Conservation (phyloP, 2,113 vertebrate species). For the Meleagris gallopavo region DNA sequence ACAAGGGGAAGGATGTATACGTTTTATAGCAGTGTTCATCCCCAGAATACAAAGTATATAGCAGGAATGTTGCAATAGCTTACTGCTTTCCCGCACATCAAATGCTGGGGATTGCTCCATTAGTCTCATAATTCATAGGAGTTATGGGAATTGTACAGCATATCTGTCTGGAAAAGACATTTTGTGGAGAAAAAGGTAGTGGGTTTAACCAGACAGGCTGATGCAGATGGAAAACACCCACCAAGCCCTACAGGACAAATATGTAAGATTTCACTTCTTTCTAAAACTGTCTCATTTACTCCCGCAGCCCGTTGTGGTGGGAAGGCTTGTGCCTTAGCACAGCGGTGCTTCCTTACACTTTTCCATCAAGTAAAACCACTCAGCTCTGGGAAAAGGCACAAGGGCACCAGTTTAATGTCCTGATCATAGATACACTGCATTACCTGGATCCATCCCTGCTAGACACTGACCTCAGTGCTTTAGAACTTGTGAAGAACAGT, state of each 20-base stretch:
- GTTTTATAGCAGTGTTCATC: neutral
- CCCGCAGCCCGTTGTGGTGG: neutral
- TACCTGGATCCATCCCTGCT: neutral
- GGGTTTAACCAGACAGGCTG: neutral
- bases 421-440: rapidly evolving
- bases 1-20: neutral
- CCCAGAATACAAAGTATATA: neutral
- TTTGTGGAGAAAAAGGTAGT: neutral
- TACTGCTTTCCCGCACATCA: neutral
- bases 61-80: neutral
- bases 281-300: neutral
- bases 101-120: neutral
- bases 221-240: neutral
- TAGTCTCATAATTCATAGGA: neutral
- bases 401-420: neutral
- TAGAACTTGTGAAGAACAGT: neutral
- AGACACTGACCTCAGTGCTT: neutral
- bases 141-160: neutral
- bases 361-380: neutral
- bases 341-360: neutral
- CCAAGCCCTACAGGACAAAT: neutral
- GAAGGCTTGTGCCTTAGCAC: neutral
- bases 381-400: neutral
- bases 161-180: neutral
- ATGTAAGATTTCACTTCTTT: neutral